Percentiles rank a stretch among this genome's conserved stretches.
These are phyloP conservation scores for Keiferia lycopersicella DNA, from an alignment of 2,888 invertebrate genomes.

Conservation along the genomic window DNA sequence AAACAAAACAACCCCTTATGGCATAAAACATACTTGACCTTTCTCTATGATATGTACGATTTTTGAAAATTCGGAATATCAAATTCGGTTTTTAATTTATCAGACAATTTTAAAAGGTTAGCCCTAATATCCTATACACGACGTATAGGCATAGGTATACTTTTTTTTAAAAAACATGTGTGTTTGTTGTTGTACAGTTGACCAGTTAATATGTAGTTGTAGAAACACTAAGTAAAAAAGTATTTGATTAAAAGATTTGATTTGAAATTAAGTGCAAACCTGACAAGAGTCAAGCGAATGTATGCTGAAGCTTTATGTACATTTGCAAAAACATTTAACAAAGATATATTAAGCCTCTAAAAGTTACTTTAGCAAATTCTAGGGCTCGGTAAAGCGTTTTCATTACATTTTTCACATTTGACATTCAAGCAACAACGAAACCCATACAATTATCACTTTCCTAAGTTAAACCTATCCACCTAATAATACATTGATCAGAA, in stretches of 20 bases:
- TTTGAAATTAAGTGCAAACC: constrained; percentile 12
- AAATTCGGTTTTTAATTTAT: neutral
- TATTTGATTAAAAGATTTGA: neutral
- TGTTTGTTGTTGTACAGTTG: neutral
- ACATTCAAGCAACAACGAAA: neutral
- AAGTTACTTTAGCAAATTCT: constrained; percentile 20
- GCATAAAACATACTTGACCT: neutral
- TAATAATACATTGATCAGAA: constrained; percentile 28
- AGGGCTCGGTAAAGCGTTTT: constrained; percentile 15
- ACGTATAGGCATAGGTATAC: no score
- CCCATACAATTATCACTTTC: constrained; percentile 19
- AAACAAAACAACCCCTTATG: neutral
- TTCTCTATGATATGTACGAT: neutral
- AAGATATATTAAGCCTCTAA: constrained; percentile 19
- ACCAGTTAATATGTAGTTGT: neutral
- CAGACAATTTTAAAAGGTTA: no score
- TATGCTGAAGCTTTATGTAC: constrained; percentile 22
- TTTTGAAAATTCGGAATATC: neutral
- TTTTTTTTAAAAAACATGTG: no score
- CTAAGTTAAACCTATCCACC: constrained; percentile 28
- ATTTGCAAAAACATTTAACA: constrained; percentile 17
- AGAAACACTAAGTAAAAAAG: neutral
- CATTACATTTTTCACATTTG: constrained; percentile 13
- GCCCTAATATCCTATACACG: no score
- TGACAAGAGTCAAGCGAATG: constrained; percentile 10